Evolutionary conservation across 2,888 invertebrate species (phyloP), one percentile per base, ranked within the genome.

Genomic region (Drosophila acutilabella): DNA sequence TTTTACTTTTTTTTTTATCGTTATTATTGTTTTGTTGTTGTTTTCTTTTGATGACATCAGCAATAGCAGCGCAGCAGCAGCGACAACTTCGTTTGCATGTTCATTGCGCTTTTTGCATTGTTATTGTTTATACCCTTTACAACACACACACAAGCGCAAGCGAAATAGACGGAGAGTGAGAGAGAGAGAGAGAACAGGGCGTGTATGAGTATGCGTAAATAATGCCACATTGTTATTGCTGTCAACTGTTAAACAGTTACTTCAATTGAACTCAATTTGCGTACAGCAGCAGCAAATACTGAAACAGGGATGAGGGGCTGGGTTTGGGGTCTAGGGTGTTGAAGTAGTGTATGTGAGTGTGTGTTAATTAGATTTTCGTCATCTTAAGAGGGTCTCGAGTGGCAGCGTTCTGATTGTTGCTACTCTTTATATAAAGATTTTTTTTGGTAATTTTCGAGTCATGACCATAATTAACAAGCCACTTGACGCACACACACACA

Each of bases 401-500:
- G 80, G 68, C 75, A 71, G 16, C 50, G 64, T 68, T 71, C 47
- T 64, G 81, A 80, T 88, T 88, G 59, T 52, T 77, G 41, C 26
- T 30, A 8, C 30, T 30, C 30, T 30, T 73, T 54, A 53, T 64
- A 44, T 51, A 66, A 58, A 64, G 60, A 13, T 0, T 64, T 80
- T 64, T 80, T 86, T 54, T 30, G 85, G 47, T 66, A 81, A 70
- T 85, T 75, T 60, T 75, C 59, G 16, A 81, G 66, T 54, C 61
- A 76, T 79, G 45, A 67, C 62, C 74, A 80, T 88, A 89, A 88
- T 83, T 88, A 83, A 88, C 89, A 83, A 88, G 83, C 81, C 89
- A 83, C 83, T 83, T 83, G 87, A 86, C 83, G 74, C 62, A 66
- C 61, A 58, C 64, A 60, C 38, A 53, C 30, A 61, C 44, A 54